Evolutionary conservation across 1,140 invertebrate genomes (phyloP), one percentile per base, ranked within the genome.

Genomic region (Cheumatopsyche charites): DNA sequence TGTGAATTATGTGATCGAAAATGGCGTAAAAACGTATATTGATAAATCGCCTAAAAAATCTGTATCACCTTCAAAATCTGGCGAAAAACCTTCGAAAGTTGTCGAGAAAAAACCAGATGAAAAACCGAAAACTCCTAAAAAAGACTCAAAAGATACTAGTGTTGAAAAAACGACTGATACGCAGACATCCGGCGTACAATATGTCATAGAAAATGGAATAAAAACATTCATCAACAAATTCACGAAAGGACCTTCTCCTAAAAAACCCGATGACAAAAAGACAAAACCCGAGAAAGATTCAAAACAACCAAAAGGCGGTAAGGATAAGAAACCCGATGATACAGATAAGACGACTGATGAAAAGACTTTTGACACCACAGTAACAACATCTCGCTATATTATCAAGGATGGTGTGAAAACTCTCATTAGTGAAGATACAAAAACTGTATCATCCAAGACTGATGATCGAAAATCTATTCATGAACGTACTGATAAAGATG

Each of bases 161-260:
- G 52, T 23, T 58, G 52, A 23, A 3, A 63, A 11, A 4, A 47
- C 63, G 0, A 66, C 42, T 45, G 63, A 66, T 23, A 13, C 21
- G 4, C 3, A 36, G 9, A 36, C n/a, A n/a, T 15, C 62, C 42
- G 68, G 47, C 41, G 47, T 62, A 13, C 66, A 47, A 23, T 75
- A 75, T 45, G 73, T 75, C 3, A 75, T 72, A 19, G 74, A 75
- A 73, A 75, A 75, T 62, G 71, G 71, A 36, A 75, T 75, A 6
- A 70, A 70, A 25, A 70, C 58, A 17, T 63, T 63, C 42, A 5
- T 47, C 19, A 42, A 66, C 25, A 66, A 42, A 45, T 17, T 42
- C 17, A 66, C 63, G 5, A 66, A 47, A 47, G 5, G 17, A 21
- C 19, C 63, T 47, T 43, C 62, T 3, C 41, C 62, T 9, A 65